Conservation (phyloP, 2,797 vertebrate genomes). For the Acridotheres tristis region DNA sequence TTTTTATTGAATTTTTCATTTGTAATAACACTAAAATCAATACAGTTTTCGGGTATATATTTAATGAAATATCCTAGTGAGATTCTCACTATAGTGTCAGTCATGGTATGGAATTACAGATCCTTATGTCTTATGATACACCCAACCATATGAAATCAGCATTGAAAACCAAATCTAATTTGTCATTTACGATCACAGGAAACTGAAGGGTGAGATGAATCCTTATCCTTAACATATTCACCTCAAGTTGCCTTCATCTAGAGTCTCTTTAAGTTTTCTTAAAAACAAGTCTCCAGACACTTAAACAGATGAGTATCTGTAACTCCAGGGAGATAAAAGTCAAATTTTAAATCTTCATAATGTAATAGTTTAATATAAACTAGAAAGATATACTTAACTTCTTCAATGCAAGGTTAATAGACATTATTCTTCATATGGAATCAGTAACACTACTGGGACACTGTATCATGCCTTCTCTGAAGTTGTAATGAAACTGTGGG, state of each 20-base stretch:
- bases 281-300: neutral
- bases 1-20: conserved; percentile 11
- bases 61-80: neutral
- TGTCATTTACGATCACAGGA: neutral
- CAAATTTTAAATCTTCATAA: neutral
- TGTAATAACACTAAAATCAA: neutral
- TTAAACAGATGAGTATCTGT: neutral
- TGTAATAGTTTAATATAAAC: neutral
- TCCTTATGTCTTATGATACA: neutral
- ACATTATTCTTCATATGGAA: neutral
- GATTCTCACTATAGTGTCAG: neutral
- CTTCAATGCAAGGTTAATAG: neutral
- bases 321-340: neutral
- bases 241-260: neutral
- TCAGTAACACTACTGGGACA: neutral
- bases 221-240: neutral
- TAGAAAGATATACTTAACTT: neutral
- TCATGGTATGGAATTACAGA: neutral
- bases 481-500: neutral
- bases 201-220: neutral
- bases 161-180: neutral
- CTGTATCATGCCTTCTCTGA: neutral
- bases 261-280: neutral
- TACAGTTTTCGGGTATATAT: neutral
- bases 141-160: neutral